Evolutionary conservation across 1,140 invertebrate species (phyloP).

Genomic region (Pogonus chalceus): DNA sequence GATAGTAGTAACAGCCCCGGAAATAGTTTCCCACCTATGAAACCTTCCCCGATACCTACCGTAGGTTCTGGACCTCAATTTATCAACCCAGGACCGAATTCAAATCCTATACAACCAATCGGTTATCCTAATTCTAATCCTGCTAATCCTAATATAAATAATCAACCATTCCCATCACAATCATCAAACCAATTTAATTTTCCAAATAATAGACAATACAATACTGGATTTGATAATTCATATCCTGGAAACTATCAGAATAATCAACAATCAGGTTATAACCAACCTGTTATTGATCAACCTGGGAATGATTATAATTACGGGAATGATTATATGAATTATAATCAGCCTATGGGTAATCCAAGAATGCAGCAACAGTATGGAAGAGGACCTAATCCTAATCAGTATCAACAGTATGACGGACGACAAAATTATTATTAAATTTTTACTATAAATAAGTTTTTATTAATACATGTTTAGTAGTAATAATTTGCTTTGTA

Average conservation of each 20-base stretch:
- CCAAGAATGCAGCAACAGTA: not conserved
- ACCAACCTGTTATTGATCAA: too few relatives aligned
- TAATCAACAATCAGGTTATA: too few relatives aligned
- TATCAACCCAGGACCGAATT: not conserved
- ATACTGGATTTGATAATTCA: not conserved
- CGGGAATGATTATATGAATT: not conserved
- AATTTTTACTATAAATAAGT: too few relatives aligned
- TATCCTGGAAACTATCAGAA: not conserved
- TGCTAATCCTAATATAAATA: not conserved
- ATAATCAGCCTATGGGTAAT: not conserved
- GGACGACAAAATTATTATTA: not conserved
- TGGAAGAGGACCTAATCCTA: not conserved
- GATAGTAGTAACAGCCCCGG: not conserved
- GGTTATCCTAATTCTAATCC: not conserved
- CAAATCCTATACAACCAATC: not conserved
- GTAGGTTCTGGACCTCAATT: not conserved
- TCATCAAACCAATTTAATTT: not conserved
- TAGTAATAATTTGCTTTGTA: too few relatives aligned
- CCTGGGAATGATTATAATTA: not conserved
- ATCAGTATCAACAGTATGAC: not conserved
- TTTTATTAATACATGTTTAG: too few relatives aligned
- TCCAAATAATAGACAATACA: not conserved
- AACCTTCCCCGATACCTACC: not conserved
- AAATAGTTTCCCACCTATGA: not conserved
- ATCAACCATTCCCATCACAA: not conserved